Evolutionary conservation across 2,888 invertebrate species (phyloP), one percentile per base, ranked within the genome.

Genomic region (Apamea crenata): DNA sequence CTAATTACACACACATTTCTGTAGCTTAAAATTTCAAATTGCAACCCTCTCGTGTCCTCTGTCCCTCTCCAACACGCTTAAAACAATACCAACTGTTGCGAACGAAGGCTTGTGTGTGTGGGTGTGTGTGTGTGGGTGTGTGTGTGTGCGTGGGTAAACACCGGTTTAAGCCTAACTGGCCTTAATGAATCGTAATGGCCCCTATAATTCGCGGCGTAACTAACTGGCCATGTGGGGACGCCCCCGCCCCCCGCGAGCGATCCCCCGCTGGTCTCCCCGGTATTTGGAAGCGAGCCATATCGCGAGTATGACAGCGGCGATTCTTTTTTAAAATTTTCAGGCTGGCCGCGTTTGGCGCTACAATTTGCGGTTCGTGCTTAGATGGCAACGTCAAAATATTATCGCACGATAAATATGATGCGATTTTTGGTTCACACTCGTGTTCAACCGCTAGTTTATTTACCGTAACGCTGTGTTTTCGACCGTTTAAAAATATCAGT

Each of bases 141-240:
- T 81, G 36, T 87, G 96, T 96, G 96, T 96, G 96, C 92, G 96
- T 96, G 95, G 91, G 97, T 96, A 97, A 97, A 97, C 96, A 97
- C 96, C 96, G 95, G 96, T 96, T 97, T 96, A 97, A 97, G 97
- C 97, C 97, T 97, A 97, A 97, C 97, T 96, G 97, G 97, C 97
- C 96, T 97, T 97, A 97, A 97, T 97, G 97, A 97, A 97, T 97
- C 97, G 97, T 97, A 97, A 97, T 97, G 97, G 97, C 96, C 97
- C 96, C 97, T 97, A 97, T 97, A 97, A 97, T 97, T 97, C 97
- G 97, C 96, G 96, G 97, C 97, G 97, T 97, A 97, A 97, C 97
- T 97, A 97, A 97, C 97, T 96, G 96, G 95, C 96, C 96, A 94
- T 96, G 95, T 95, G 96, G 96, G 96, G 96, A 93, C 94, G 91